phyloP scores from a whole-genome alignment of 2,797 vertebrate genomes.

The Enteromius treurensis region DNA sequence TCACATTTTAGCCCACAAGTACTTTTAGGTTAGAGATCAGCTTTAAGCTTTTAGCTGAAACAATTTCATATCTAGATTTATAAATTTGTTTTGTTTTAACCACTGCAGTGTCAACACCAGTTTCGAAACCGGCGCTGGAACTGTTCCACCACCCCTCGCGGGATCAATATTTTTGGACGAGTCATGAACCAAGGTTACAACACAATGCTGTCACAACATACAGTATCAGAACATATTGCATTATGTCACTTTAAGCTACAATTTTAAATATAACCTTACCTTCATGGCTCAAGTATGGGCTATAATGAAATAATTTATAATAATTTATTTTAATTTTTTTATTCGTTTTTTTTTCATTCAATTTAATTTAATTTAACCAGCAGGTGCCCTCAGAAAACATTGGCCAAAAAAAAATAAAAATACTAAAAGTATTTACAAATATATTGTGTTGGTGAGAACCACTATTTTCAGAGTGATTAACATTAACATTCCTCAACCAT shows the following conservation, averaged over 20 bases:
- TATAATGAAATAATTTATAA: neutral
- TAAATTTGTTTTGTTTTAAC: conserved; percentile 24
- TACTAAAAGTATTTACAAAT: neutral
- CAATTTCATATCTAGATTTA: neutral
- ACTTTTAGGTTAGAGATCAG: neutral
- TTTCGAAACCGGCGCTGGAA: conserved; percentile 80
- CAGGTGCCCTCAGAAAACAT: neutral
- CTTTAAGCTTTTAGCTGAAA: neutral
- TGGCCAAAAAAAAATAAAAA: neutral
- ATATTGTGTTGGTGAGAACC: neutral
- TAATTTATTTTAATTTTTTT: neutral
- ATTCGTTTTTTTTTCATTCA: neutral
- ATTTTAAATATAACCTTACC: neutral
- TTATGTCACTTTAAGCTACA: neutral
- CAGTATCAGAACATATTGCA: neutral
- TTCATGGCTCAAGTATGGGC: neutral
- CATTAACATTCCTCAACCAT: neutral
- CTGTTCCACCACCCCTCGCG: conserved; percentile 82
- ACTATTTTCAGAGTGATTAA: no score
- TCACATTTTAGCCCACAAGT: neutral
- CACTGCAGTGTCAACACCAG: conserved; percentile 79
- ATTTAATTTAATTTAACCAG: neutral
- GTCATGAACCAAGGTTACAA: conserved; percentile 79
- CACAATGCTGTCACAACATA: conserved; percentile 6
- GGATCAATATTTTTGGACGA: conserved; percentile 80